Conservation (phyloP, 2,888 invertebrate species). For the Trachelus troglodyta region DNA sequence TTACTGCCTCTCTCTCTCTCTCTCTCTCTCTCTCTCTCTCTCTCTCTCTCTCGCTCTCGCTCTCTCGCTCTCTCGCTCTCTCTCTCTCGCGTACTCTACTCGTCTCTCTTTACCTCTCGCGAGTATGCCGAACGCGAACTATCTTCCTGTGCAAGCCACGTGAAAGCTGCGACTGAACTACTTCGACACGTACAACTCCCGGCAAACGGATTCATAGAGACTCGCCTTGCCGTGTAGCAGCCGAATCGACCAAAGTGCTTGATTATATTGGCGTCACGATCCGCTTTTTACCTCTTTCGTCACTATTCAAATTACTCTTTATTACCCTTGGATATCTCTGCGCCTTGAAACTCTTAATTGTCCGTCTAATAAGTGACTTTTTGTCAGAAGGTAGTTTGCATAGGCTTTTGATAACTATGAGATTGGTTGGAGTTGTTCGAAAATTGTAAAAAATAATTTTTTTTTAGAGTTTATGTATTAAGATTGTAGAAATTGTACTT, state of each 20-base stretch:
- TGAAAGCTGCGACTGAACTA: slow-evolving; percentile 24
- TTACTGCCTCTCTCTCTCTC: slow-evolving; percentile 24
- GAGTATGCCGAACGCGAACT: neutral
- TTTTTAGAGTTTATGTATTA: neutral
- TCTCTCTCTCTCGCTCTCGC: no score
- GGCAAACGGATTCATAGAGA: slow-evolving; percentile 20
- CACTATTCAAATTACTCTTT: neutral
- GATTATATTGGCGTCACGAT: neutral
- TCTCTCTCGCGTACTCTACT: neutral
- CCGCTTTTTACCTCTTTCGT: neutral
- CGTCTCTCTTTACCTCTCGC: neutral
- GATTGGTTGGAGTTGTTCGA: neutral
- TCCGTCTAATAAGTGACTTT: no score
- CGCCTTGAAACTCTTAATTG: neutral
- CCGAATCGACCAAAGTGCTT: neutral
- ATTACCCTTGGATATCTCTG: neutral
- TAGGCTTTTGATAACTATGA: neutral
- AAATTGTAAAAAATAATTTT: neutral
- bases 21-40: no score
- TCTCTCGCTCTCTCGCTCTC: no score
- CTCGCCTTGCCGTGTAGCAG: neutral
- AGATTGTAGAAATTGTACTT: neutral
- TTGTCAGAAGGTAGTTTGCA: no score
- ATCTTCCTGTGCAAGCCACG: neutral
- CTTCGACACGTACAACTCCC: slow-evolving; percentile 22